Conservation (phyloP, 2,888 invertebrate species). For the Scotopteryx bipunctaria region DNA sequence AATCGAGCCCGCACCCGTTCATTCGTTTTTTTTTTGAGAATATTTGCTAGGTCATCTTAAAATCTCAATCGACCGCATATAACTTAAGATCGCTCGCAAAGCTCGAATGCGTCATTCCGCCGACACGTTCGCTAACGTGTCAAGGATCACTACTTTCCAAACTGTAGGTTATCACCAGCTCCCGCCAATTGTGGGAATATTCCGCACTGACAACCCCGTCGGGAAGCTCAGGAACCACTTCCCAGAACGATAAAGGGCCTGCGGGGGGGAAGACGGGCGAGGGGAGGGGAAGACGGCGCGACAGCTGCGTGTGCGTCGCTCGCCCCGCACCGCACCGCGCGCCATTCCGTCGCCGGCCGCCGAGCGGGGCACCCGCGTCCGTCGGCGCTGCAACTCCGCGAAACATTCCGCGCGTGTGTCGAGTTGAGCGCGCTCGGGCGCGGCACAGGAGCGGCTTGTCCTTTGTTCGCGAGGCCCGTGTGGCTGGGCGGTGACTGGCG, state of each 20-base stretch:
- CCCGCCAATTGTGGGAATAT: conserved; percentile 50
- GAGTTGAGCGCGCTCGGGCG: conserved; percentile 52
- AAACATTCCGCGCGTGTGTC: conserved; percentile 56
- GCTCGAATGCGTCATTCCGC: conserved; percentile 60
- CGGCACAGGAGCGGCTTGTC: conserved; percentile 65
- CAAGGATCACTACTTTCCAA: conserved; percentile 77
- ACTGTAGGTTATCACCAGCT: conserved; percentile 35
- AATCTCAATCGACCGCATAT: conserved; percentile 12
- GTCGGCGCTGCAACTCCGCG: conserved; percentile 55
- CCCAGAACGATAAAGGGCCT: conserved; percentile 82
- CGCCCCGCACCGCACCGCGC: conserved; percentile 53
- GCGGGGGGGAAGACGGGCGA: conserved; percentile 47
- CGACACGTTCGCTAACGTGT: conserved; percentile 58
- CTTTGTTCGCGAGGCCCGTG: conserved; percentile 77
- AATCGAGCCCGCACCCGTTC: not conserved
- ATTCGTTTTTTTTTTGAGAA: not conserved
- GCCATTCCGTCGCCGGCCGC: conserved; percentile 64
- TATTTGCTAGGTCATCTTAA: conserved; percentile 10
- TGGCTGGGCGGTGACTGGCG: conserved; percentile 81
- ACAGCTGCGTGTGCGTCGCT: conserved; percentile 78
- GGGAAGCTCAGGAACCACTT: conserved; percentile 83
- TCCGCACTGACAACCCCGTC: conserved; percentile 63
- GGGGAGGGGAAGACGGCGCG: conserved; percentile 62
- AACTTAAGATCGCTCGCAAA: conserved; percentile 50
- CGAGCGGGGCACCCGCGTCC: conserved; percentile 50